These are phyloP conservation scores for Myotis vivesi DNA, from an alignment of 2,797 vertebrate species.

Conservation along the genomic window DNA sequence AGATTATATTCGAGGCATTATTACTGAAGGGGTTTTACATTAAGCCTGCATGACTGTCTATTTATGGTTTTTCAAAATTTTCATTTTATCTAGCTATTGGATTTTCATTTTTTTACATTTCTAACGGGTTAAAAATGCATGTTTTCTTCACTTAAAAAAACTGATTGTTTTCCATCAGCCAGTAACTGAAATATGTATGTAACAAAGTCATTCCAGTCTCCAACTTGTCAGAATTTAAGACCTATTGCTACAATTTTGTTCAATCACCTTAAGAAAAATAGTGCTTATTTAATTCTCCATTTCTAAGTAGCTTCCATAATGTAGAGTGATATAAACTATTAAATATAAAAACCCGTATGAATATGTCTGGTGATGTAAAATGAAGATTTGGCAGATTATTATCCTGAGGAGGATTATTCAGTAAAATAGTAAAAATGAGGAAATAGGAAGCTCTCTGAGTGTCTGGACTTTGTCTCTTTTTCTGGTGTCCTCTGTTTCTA, in stretches of 20 bases:
- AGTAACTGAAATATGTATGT: slow-evolving; percentile 8
- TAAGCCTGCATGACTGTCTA: not conserved
- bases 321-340: not conserved
- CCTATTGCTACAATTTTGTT: not conserved
- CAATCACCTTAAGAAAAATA: not conserved
- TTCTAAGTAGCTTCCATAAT: slow-evolving; percentile 28
- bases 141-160: slow-evolving; percentile 8
- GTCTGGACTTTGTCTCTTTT: not conserved
- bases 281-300: not conserved
- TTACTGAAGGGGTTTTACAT: not conserved
- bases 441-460: not conserved
- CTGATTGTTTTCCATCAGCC: not conserved
- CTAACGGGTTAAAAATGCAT: not conserved
- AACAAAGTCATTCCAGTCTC: not conserved
- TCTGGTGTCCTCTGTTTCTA: not conserved
- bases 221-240: not conserved
- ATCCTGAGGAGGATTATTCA: not conserved
- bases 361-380: not conserved
- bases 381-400: not conserved
- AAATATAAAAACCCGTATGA: not conserved
- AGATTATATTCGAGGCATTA: not conserved
- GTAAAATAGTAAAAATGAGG: not conserved
- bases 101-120: slow-evolving; percentile 37
- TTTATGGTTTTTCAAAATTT: slow-evolving; percentile 3
- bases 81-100: not conserved